Base-by-base conservation (phyloP, 2,113 vertebrate species). In the Labeo catla region DNA sequence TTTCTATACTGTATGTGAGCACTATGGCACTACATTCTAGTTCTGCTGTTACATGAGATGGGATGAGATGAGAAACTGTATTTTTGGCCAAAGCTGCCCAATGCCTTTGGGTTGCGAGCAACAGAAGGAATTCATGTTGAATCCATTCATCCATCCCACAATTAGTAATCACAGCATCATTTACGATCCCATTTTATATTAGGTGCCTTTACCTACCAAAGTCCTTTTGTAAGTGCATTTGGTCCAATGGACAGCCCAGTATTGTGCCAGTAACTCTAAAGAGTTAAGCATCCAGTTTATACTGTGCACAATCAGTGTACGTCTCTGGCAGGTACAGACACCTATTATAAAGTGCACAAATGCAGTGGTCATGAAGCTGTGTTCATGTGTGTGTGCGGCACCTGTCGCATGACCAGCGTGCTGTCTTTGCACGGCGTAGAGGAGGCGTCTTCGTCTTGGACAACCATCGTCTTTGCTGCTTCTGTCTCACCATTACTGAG, bases 401-500 rank as follows among this genome's bases (percentile, higher is more conserved):
- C 98, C 98, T 98, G 98, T 95, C 98, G 95, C 93, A 99, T 96
- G 76, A 99, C 96, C 90, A 99, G 95, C 49, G 98, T 99, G 94
- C 98, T 97, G 93, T 99, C 98, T 94, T 98, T 99, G 90, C 97
- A 98, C 4, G 97, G 98, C n/a, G 96, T 98, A 90, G 97, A 95
- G 47, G 96, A 96, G 2, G 96, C 95, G n/a, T 99, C 97, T 76
- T 98, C 97, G 0, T 98, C 97, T 66, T 98, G 98, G 85, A 99
- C 97, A 0, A 98, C 97, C 97, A 99, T 98, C 5, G 97, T 98
- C 91, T 98, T 99, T 89, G 97, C 97, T 0, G 98, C 99, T 86
- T 97, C 98, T 0, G 97, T 97, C 92, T 99, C 98, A 39, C 98
- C 98, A 21, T 99, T 99, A 93, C 98, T 99, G 91, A 99, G 92